phyloP scores from a whole-genome alignment of 2,888 invertebrate genomes.

The Macrosiphum euphorbiae region DNA sequence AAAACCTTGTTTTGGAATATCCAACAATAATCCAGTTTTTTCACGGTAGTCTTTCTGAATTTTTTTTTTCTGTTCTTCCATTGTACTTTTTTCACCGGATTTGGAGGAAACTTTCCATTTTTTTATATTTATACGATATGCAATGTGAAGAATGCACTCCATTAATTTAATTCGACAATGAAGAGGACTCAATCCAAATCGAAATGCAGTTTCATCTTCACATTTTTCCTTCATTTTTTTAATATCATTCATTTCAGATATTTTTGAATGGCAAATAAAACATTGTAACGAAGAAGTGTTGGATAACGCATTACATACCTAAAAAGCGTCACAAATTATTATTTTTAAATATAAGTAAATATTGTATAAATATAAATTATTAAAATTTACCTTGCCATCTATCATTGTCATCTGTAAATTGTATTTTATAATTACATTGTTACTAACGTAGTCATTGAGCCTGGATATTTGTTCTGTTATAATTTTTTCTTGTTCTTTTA shows the following conservation, averaged over 20 bases:
- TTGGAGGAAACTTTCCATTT: conserved; percentile 6
- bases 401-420: too few relatives aligned
- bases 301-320: conserved; percentile 8
- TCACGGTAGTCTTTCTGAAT: conserved; percentile 15
- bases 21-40: conserved; percentile 32
- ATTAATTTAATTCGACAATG: neutral
- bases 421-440: too few relatives aligned
- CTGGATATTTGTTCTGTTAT: too few relatives aligned
- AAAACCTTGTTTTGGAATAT: conserved; percentile 39
- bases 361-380: conserved; percentile 16
- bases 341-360: conserved; percentile 10
- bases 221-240: conserved; percentile 29
- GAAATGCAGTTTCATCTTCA: too few relatives aligned
- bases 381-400: conserved; percentile 17
- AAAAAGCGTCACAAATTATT: neutral
- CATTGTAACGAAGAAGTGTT: conserved; percentile 18
- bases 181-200: neutral
- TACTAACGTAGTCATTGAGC: too few relatives aligned
- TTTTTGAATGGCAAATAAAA: conserved; percentile 30
- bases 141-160: neutral
- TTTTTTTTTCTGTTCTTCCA: conserved; percentile 33
- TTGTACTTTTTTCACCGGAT: neutral
- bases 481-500: too few relatives aligned
- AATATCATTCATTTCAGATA: conserved; percentile 31
- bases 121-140: neutral